These are phyloP conservation scores for Scrobipalpa costella DNA, from an alignment of 2,888 invertebrate species.

Conservation along the genomic window DNA sequence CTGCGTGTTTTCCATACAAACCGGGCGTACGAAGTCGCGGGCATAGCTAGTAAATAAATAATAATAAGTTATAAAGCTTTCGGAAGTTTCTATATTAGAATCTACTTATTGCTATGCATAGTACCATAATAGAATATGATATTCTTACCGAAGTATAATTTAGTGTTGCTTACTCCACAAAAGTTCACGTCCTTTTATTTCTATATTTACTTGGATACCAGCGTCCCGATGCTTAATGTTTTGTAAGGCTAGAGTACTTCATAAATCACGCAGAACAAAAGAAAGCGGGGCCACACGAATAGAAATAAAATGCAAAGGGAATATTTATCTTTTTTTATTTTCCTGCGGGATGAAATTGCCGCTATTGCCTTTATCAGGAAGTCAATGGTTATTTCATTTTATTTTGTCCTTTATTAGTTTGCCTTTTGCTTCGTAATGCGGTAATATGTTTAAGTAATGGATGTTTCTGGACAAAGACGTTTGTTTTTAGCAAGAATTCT, in stretches of 20 bases:
- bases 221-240: slow-evolving; percentile 55
- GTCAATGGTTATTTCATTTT: slow-evolving; percentile 45
- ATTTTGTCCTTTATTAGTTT: slow-evolving; percentile 39
- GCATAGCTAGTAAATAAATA: no score
- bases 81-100: no score
- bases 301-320: slow-evolving; percentile 53
- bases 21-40: no score
- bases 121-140: no score
- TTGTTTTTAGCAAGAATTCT: background rate
- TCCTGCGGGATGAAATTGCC: slow-evolving; percentile 42
- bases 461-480: background rate
- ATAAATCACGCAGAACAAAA: slow-evolving; percentile 62
- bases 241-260: slow-evolving; percentile 59
- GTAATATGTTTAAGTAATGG: slow-evolving; percentile 30
- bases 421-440: slow-evolving; percentile 32
- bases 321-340: slow-evolving; percentile 50
- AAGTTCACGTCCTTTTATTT: slow-evolving; percentile 40
- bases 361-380: slow-evolving; percentile 48
- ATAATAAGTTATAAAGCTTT: no score
- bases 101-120: no score
- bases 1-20: no score
- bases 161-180: slow-evolving; percentile 16
- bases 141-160: no score
- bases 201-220: slow-evolving; percentile 49
- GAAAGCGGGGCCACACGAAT: slow-evolving; percentile 47